phyloP scores from a whole-genome alignment of 2,113 vertebrate species.

The Periophthalmodon schlosseri region DNA sequence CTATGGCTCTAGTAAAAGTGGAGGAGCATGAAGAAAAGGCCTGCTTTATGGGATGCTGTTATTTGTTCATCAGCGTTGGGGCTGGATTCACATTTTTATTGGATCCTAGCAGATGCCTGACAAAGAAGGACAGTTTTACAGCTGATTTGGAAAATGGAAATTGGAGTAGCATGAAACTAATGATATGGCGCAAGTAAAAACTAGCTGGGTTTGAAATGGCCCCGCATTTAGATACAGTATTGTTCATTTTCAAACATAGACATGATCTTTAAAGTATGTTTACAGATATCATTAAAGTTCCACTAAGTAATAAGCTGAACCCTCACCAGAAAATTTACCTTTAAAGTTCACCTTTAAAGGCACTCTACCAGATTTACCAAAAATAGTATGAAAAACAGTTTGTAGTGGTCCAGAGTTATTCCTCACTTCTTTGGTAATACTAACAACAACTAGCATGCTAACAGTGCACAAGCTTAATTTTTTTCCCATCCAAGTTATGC shows the following conservation, averaged over 20 bases:
- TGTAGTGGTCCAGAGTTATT: too few species aligned
- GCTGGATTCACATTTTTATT: constrained; percentile 17
- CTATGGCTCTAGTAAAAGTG: constrained; percentile 21
- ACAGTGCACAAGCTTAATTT: too few species aligned
- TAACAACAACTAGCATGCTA: too few species aligned
- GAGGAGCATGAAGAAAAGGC: background rate
- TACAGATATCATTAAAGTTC: too few species aligned
- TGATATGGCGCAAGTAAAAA: background rate
- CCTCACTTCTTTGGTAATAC: too few species aligned
- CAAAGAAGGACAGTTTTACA: background rate
- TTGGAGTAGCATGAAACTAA: background rate
- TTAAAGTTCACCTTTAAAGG: too few species aligned
- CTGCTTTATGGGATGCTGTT: constrained; percentile 25
- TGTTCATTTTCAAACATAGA: background rate
- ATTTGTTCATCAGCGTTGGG: constrained; percentile 18
- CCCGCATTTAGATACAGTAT: background rate
- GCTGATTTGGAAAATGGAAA: background rate
- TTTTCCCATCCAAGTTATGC: too few species aligned
- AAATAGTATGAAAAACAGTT: too few species aligned
- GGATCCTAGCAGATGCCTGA: background rate
- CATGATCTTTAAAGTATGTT: too few species aligned
- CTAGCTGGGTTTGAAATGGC: background rate
- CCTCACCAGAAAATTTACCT: too few species aligned
- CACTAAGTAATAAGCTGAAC: too few species aligned
- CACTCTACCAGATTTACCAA: too few species aligned